A percentile compares a stretch with the other conserved stretches of the same genome.
These are phyloP conservation scores for Leptinotarsa peninsularis DNA, from an alignment of 2,888 invertebrate genomes.

Conservation along the genomic window DNA sequence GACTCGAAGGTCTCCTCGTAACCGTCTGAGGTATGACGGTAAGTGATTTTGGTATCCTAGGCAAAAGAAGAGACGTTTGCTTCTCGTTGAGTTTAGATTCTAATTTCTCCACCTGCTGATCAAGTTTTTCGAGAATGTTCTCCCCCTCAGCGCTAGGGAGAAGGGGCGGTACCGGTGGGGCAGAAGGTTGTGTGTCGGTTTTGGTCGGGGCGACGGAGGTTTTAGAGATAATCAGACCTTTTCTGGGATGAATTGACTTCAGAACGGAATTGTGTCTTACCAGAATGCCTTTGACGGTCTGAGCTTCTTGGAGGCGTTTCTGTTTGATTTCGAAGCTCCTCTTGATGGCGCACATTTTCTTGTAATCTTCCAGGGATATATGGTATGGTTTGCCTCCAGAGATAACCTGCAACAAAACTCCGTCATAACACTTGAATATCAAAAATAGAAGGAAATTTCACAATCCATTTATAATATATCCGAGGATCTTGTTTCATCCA, in stretches of 20 bases:
- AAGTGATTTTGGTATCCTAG: slow-evolving; percentile 84
- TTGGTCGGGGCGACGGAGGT: slow-evolving; percentile 51
- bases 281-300: slow-evolving; percentile 55
- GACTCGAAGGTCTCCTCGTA: slow-evolving; percentile 59
- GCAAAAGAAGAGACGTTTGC: slow-evolving; percentile 70
- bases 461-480: too few relatives aligned
- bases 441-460: too few relatives aligned
- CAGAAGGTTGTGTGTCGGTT: slow-evolving; percentile 28
- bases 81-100: slow-evolving; percentile 61
- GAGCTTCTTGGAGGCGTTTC: slow-evolving; percentile 72
- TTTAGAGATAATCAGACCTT: slow-evolving; percentile 59
- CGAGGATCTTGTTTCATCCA: too few relatives aligned
- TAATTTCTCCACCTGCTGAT: slow-evolving; percentile 67
- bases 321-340: slow-evolving; percentile 69
- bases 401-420: slow-evolving; percentile 70
- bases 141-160: slow-evolving; percentile 50
- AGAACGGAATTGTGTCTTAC: slow-evolving; percentile 54
- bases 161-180: slow-evolving; percentile 16
- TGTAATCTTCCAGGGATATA: slow-evolving; percentile 82
- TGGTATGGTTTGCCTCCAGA: slow-evolving; percentile 84
- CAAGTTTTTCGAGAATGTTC: slow-evolving; percentile 65
- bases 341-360: slow-evolving; percentile 81
- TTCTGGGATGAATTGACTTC: slow-evolving; percentile 56
- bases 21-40: slow-evolving; percentile 82
- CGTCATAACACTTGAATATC: too few relatives aligned